A percentile compares a stretch with the other conserved stretches of the same genome.
phyloP scores from a whole-genome alignment of 2,888 invertebrate genomes.

The Euclidia mi region DNA sequence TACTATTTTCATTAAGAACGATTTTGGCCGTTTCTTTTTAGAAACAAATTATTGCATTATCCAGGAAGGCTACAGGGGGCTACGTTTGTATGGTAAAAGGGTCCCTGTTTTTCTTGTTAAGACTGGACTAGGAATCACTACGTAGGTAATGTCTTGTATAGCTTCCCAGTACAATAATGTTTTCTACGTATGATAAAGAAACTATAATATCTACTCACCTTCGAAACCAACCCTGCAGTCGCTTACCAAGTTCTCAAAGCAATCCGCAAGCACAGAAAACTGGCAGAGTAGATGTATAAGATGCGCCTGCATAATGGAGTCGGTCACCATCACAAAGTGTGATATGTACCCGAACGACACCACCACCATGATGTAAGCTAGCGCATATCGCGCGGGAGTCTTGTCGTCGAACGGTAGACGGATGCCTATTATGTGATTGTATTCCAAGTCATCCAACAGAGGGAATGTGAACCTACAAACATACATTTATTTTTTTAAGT shows the following conservation, averaged over 20 bases:
- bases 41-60: too few species aligned
- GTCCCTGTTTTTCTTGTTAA: too few species aligned
- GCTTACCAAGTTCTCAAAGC: constrained; percentile 71
- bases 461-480: constrained; percentile 76
- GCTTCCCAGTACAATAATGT: too few species aligned
- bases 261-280: constrained; percentile 72
- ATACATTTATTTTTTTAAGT: background rate
- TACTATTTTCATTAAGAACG: too few species aligned
- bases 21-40: too few species aligned
- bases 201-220: constrained; percentile 47
- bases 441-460: constrained; percentile 76
- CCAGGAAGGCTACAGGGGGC: too few species aligned
- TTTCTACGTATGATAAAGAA: too few species aligned
- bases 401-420: constrained; percentile 70
- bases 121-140: too few species aligned
- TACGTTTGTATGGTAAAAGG: too few species aligned
- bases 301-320: constrained; percentile 75
- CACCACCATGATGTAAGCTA: constrained; percentile 63
- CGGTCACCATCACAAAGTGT: constrained; percentile 78
- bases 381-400: constrained; percentile 60
- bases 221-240: constrained; percentile 65
- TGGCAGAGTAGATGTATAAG: constrained; percentile 79
- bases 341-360: constrained; percentile 70
- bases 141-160: too few species aligned
- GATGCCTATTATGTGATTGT: constrained; percentile 73